phyloP scores from a whole-genome alignment of 2,888 invertebrate species.

The Parapristionchus giblindavisi region DNA sequence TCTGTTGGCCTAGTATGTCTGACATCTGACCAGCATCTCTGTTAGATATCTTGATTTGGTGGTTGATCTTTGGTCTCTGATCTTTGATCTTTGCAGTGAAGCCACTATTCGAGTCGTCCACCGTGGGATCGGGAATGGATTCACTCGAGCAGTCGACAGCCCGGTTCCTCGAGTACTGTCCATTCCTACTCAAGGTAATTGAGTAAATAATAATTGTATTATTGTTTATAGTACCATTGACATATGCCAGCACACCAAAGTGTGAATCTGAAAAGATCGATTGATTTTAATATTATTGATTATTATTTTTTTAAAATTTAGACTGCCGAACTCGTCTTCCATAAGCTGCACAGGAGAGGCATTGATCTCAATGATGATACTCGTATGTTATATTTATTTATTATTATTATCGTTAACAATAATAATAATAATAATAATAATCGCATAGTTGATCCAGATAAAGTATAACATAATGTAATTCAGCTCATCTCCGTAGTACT shows the following conservation, averaged over 20 bases:
- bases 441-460: background rate
- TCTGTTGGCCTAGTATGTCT: too few relatives aligned
- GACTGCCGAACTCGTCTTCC: constrained; percentile 21
- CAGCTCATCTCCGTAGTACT: constrained; percentile 11
- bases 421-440: background rate
- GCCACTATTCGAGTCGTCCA: constrained; percentile 8
- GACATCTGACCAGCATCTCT: background rate
- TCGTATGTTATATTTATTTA: background rate
- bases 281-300: background rate
- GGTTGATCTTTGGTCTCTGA: too few relatives aligned
- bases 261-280: too few relatives aligned
- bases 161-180: background rate
- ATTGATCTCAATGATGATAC: constrained; percentile 1
- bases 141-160: background rate
- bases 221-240: background rate
- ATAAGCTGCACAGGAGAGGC: background rate
- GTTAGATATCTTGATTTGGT: background rate
- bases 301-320: background rate
- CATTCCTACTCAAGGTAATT: constrained; percentile 1
- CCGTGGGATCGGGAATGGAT: too few relatives aligned
- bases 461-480: background rate
- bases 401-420: background rate
- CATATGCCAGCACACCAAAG: too few relatives aligned
- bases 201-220: background rate
- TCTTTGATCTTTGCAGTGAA: background rate